phyloP scores from a whole-genome alignment of 1,140 invertebrate species.

The Ganaspis sp. region DNA sequence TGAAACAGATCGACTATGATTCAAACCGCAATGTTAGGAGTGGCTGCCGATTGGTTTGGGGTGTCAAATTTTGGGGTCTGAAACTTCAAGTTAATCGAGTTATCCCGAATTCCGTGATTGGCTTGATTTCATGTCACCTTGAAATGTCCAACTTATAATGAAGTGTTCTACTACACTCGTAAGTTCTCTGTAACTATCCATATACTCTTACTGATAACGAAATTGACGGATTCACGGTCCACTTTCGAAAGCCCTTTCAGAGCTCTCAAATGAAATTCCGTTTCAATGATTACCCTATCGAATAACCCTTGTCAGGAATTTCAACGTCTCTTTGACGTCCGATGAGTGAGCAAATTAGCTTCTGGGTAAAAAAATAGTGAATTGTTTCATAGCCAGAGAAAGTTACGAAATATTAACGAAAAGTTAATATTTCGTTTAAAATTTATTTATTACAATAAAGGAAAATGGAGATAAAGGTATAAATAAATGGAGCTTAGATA shows the following conservation, averaged over 20 bases:
- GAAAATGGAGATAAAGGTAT: no score
- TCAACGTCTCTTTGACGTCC: not conserved
- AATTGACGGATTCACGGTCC: slow-evolving; percentile 51
- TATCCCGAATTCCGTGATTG: slow-evolving; percentile 52
- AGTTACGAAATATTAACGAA: no score
- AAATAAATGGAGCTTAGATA: no score
- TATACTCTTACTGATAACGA: slow-evolving; percentile 41
- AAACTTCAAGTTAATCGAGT: slow-evolving; percentile 43
- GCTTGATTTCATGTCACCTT: slow-evolving; percentile 53
- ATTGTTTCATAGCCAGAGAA: not conserved
- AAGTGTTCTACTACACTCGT: slow-evolving; percentile 45
- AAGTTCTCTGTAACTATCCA: slow-evolving; percentile 47
- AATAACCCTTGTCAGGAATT: not conserved
- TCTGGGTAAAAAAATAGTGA: not conserved
- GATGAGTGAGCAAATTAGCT: not conserved
- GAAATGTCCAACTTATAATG: slow-evolving; percentile 56
- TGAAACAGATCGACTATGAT: not conserved
- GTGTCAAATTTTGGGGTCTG: slow-evolving; percentile 13
- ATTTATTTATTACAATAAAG: no score
- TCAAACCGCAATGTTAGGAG: not conserved
- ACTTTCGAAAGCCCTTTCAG: not conserved
- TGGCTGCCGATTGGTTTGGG: not conserved
- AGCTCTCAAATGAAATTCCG: slow-evolving; percentile 33
- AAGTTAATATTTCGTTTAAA: no score
- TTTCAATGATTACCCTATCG: not conserved